Percentiles rank a stretch among this genome's conserved stretches.
Evolutionary conservation across 2,888 invertebrate genomes (phyloP).

Genomic region (Andrena praecox): DNA sequence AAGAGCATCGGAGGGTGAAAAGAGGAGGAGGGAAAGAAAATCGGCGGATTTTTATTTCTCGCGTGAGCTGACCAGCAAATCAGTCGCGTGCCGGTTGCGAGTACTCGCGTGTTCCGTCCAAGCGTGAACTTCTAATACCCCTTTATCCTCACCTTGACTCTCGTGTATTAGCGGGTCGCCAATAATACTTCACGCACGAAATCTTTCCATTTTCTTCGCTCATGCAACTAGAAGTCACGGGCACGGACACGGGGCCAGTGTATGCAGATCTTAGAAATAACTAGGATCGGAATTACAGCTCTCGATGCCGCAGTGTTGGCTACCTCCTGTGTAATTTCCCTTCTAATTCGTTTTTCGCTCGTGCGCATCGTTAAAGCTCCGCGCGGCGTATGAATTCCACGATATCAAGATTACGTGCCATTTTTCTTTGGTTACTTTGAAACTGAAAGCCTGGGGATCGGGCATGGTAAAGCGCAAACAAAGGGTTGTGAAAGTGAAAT

Average conservation of each 20-base stretch:
- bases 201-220: conserved; percentile 72
- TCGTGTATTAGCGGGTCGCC: conserved; percentile 72
- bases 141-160: conserved; percentile 78
- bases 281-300: conserved; percentile 45
- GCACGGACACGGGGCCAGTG: conserved; percentile 48
- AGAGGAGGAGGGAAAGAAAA: conserved; percentile 15
- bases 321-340: conserved; percentile 21
- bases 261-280: conserved; percentile 64
- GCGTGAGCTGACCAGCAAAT: conserved; percentile 71
- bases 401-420: background rate
- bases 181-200: conserved; percentile 76
- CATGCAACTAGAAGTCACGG: conserved; percentile 70
- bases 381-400: background rate
- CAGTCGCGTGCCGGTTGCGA: conserved; percentile 77
- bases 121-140: conserved; percentile 77
- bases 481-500: background rate
- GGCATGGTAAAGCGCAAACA: background rate
- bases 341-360: background rate
- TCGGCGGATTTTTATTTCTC: conserved; percentile 63
- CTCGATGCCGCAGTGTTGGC: conserved; percentile 14
- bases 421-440: background rate
- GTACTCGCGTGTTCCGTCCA: conserved; percentile 79
- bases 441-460: background rate
- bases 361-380: conserved; percentile 37
- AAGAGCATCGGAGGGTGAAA: conserved; percentile 22